Conservation (phyloP, 2,888 invertebrate species). For the Cephus rjabovi region DNA sequence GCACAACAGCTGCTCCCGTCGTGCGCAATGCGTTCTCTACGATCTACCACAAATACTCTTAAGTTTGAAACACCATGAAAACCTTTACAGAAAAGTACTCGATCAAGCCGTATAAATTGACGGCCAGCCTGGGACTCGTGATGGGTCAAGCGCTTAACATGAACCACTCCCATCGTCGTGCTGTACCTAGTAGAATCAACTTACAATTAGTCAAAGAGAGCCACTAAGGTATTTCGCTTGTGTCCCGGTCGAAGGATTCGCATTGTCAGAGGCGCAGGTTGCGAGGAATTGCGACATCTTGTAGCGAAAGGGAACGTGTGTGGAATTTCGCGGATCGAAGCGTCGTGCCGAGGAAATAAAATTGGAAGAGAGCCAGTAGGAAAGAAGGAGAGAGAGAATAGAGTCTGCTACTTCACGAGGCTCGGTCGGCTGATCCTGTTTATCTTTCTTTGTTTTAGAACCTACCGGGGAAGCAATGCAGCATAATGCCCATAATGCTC, state of each 20-base stretch:
- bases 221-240: neutral
- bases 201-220: neutral
- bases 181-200: neutral
- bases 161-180: neutral
- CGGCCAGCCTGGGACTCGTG: neutral
- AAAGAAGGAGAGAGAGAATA: neutral
- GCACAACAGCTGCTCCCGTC: constrained; percentile 33
- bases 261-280: neutral
- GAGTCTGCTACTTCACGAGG: neutral
- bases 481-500: neutral
- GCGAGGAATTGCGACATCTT: neutral
- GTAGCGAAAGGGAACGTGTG: neutral
- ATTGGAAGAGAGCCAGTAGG: neutral
- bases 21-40: constrained; percentile 26
- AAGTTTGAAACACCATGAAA: neutral
- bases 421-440: neutral
- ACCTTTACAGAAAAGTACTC: neutral
- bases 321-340: neutral
- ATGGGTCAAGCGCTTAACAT: neutral
- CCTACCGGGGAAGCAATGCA: neutral
- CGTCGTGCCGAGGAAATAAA: neutral
- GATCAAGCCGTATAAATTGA: neutral
- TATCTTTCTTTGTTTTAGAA: neutral
- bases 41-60: neutral
- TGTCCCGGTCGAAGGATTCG: neutral